Conservation (phyloP, 2,888 invertebrate species). For the Mythimna albipuncta region DNA sequence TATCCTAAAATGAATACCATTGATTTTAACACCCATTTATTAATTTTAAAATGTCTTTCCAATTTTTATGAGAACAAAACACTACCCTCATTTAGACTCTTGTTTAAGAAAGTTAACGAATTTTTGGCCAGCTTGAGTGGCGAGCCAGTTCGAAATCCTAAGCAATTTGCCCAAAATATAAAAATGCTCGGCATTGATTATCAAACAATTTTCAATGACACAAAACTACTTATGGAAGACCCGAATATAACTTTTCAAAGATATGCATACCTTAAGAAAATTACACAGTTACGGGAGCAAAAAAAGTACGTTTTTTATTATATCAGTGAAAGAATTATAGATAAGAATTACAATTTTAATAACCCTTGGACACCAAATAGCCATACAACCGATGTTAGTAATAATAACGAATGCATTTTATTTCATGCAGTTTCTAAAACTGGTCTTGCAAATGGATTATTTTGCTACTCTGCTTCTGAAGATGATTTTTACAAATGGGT, state of each 20-base stretch:
- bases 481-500: slow-evolving; percentile 76
- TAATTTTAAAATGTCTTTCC: slow-evolving; percentile 61
- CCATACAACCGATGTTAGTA: slow-evolving; percentile 16
- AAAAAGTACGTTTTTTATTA: slow-evolving; percentile 67
- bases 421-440: slow-evolving; percentile 69
- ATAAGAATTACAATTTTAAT: slow-evolving; percentile 53
- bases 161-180: slow-evolving; percentile 57
- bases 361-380: slow-evolving; percentile 53
- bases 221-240: slow-evolving; percentile 72
- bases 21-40: slow-evolving; percentile 59
- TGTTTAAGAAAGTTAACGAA: slow-evolving; percentile 44
- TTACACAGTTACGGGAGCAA: slow-evolving; percentile 63
- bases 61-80: slow-evolving; percentile 47
- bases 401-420: slow-evolving; percentile 54
- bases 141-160: neutral
- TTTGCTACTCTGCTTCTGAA: slow-evolving; percentile 64
- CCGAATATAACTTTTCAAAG: slow-evolving; percentile 75
- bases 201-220: slow-evolving; percentile 59
- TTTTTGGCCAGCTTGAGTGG: too few relatives aligned
- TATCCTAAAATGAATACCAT: slow-evolving; percentile 37
- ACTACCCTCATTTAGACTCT: slow-evolving; percentile 41
- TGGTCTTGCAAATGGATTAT: slow-evolving; percentile 70
- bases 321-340: slow-evolving; percentile 73
- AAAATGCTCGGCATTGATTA: slow-evolving; percentile 66
- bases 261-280: slow-evolving; percentile 71